Evolutionary conservation across 2,888 invertebrate genomes (phyloP), one percentile per base, ranked within the genome.

Genomic region (Dicranocentrus wangi): DNA sequence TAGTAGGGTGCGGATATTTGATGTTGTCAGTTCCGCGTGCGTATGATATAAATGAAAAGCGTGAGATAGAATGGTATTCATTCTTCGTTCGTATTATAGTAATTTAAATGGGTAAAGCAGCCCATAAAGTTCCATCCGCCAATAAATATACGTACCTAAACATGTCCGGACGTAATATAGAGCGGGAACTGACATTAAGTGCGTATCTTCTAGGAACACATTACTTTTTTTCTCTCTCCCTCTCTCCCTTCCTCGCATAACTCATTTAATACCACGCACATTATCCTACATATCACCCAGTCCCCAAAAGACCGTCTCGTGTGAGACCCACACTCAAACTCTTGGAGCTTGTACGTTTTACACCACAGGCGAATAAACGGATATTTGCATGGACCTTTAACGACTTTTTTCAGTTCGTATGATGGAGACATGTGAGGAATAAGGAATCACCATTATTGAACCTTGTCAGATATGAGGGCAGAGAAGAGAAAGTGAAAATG

Each of bases 401-500:
- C 69, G 69, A 69, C 69, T 69, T 69, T 69, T 47, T 32, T 39
- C 69, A 53, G 28, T 55, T 39, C 19, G 1, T 32, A 17, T 66
- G 2, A 32, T 66, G 47, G n/a, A 42, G 17, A 51, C 68, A 69
- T 55, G 69, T 69, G 53, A 55, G 19, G 42, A 70, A 58, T 21
- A 32, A 32, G 69, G 70, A 55, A 70, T 58, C 58, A 58, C 28
- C 55, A 58, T 58, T 58, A 58, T 58, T 39, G 70, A 70, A 42
- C 55, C 58, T 70, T 70, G 58, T 58, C 58, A 58, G 51, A 53
- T 53, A 53, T 53, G n/a, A 28, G 47, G n/a, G n/a, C n/a, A 47
- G 27, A 27, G 19, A 8, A n/a, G 19, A 27, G 68, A 69, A 69
- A 69, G 69, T 69, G 69, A 69, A 66, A 69, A 69, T 69, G 69